phyloP scores from a whole-genome alignment of 2,888 invertebrate species.

The Latrodectus hesperus region DNA sequence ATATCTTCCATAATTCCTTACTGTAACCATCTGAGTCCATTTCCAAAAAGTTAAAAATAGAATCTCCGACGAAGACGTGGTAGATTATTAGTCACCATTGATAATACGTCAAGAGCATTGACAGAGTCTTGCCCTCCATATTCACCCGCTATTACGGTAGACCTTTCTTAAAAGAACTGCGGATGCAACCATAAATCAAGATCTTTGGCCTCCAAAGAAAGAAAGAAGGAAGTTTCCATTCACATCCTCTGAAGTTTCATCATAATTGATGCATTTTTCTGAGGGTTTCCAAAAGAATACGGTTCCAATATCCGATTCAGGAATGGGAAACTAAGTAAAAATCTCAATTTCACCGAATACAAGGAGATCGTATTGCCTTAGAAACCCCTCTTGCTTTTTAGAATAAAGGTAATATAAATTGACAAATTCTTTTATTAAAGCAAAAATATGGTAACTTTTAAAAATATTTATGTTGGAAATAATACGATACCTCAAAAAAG shows the following conservation, averaged over 20 bases:
- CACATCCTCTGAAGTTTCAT: constrained; percentile 19
- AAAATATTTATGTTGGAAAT: neutral
- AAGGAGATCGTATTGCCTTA: no score
- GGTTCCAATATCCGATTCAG: constrained; percentile 27
- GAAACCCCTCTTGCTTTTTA: no score
- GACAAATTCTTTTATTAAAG: no score
- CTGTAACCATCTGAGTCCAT: constrained; percentile 3
- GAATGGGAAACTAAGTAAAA: no score
- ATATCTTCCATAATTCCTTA: neutral
- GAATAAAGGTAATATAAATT: no score
- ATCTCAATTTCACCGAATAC: no score
- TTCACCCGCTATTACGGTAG: constrained; percentile 43
- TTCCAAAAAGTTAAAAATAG: constrained; percentile 29
- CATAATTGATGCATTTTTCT: constrained; percentile 52
- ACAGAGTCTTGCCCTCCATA: constrained; percentile 39
- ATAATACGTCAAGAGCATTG: constrained; percentile 48
- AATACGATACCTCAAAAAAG: no score
- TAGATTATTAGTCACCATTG: constrained; percentile 38
- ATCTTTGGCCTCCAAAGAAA: neutral
- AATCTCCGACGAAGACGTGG: neutral
- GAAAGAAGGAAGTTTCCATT: constrained; percentile 12
- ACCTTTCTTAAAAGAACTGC: constrained; percentile 1
- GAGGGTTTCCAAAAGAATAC: constrained; percentile 26
- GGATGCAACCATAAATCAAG: constrained; percentile 41
- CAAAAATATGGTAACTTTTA: neutral